Conservation (phyloP, 2,797 vertebrate species). For the Myiotriccus ornatus region DNA sequence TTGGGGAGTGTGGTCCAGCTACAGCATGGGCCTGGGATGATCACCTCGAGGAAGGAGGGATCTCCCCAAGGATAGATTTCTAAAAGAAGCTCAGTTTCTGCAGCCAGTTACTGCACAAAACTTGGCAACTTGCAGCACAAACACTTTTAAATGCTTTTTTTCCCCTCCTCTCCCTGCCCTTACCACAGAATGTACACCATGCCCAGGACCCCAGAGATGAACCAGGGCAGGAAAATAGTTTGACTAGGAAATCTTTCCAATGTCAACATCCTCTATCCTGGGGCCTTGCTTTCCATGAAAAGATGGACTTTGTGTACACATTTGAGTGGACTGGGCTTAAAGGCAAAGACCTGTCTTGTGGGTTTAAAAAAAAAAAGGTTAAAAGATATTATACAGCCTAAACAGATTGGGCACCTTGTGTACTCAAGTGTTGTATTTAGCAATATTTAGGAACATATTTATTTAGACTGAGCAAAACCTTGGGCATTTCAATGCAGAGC, state of each 20-base stretch:
- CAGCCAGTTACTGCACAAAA: neutral
- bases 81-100: neutral
- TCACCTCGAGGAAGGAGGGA: neutral
- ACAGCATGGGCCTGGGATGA: neutral
- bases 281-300: constrained; percentile 32
- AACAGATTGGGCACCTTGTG: neutral
- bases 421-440: neutral
- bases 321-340: neutral
- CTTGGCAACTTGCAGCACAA: neutral
- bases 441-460: neutral
- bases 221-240: constrained; percentile 30
- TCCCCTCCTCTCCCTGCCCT: neutral
- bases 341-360: neutral
- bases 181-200: neutral
- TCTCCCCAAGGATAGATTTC: neutral
- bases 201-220: neutral
- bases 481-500: neutral
- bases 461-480: neutral
- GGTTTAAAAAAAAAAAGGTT: neutral
- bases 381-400: neutral
- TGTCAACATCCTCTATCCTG: constrained; percentile 55
- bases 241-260: constrained; percentile 60
- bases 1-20: neutral
- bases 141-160: neutral
- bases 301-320: neutral